phyloP scores from a whole-genome alignment of 2,113 vertebrate species.

The Corythaeola cristata region DNA sequence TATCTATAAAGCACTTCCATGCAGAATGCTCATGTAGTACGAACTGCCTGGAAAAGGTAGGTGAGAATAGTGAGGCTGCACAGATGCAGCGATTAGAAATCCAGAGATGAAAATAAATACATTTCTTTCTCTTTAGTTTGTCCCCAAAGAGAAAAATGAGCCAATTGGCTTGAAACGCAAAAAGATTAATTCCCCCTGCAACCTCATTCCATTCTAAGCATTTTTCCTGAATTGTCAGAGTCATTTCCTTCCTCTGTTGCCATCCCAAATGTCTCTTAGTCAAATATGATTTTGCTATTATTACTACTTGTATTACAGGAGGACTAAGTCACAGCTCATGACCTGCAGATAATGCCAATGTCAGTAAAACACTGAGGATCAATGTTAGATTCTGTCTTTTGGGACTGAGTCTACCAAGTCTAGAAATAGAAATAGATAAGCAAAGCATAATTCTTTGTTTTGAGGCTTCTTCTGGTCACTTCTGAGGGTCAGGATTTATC shows the following conservation, averaged over 20 bases:
- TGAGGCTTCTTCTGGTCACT: not conserved
- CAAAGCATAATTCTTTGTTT: not conserved
- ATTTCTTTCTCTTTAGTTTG: not conserved
- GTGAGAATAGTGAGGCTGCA: not conserved
- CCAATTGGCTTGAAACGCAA: not conserved
- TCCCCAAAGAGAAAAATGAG: not conserved
- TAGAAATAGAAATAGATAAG: not conserved
- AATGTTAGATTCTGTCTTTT: not conserved
- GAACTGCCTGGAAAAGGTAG: not conserved
- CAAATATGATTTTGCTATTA: slow-evolving; percentile 35
- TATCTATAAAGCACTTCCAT: not conserved
- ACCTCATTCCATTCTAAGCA: not conserved
- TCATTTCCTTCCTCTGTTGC: not conserved
- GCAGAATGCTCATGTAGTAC: not conserved
- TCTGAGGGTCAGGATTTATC: not conserved
- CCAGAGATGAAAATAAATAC: not conserved
- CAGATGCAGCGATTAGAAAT: not conserved
- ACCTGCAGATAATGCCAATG: not conserved
- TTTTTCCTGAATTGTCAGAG: not conserved
- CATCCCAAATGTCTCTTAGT: not conserved
- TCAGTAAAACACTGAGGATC: not conserved
- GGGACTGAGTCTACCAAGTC: not conserved
- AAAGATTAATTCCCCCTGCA: not conserved
- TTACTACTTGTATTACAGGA: not conserved
- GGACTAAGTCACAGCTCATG: slow-evolving; percentile 8